Base-by-base conservation (phyloP, 23 tunicate species). In the Styela clava region DNA sequence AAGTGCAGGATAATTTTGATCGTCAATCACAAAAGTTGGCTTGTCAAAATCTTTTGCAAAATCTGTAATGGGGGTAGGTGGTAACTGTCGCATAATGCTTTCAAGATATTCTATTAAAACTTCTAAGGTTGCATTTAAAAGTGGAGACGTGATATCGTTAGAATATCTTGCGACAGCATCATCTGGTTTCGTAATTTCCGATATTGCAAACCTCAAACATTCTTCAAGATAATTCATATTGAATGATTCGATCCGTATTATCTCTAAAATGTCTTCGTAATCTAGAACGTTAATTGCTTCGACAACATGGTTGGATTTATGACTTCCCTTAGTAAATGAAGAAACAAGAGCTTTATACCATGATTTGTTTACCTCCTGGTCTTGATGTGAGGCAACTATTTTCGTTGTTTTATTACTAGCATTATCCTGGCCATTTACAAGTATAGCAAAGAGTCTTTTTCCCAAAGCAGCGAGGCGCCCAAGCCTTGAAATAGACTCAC, bases 251-350 rank as follows among this genome's bases (percentile, higher is more conserved):
- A 29, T 56, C 28, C 34, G 36, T 81, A 85, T 74, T 9, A 91
- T 69, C 25, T 85, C 87, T 64, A 76, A 76, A 69, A 91, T 87
- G 83, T 91, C 97, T 68, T 91, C 97, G 52, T 82, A 78, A 78
- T 91, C 97, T 18, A 62, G 78, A 61, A 37, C 51, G 16, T 79
- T 37, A 16, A 91, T 68, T 84, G 80, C 86, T 63, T 78, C 31
- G 0, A 12, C 64, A 16, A 76, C 31, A 21, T 76, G 81, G n/a
- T 22, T 44, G 12, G 71, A 67, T 22, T 18, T 27, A 22, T 67
- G 31, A 29, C 24, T 22, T 16, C 71, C 31, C 22, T 67, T 29
- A 22, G 16, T 18, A 25, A 67, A 29, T 16, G 16, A 16, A 29
- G 71, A 67, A 27, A 67, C 24, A 18, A 67, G 16, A 27, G 30